Conservation (phyloP, 1,140 invertebrate species). For the Drosophila mayri region DNA sequence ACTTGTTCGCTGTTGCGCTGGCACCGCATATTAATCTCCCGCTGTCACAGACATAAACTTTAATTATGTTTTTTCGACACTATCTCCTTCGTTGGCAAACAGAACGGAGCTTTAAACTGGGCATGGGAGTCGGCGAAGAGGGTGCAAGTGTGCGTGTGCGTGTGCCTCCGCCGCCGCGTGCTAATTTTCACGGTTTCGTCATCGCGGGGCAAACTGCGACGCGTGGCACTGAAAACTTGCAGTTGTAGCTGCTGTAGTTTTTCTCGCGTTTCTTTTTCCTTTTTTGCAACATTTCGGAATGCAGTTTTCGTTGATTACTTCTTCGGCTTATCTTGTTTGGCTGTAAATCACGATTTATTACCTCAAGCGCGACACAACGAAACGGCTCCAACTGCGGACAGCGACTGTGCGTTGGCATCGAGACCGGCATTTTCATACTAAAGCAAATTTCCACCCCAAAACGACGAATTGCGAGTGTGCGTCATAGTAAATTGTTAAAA, state of each 20-base stretch:
- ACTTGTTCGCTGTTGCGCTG: conserved; percentile 17
- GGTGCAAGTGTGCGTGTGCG: conserved; percentile 3
- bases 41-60: conserved; percentile 24
- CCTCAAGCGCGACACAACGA: conserved; percentile 38
- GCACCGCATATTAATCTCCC: conserved; percentile 23
- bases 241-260: conserved; percentile 16
- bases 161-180: conserved; percentile 26
- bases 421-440: conserved; percentile 50
- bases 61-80: conserved; percentile 33
- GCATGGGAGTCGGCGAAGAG: not conserved
- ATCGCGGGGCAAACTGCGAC: conserved; percentile 11
- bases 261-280: not conserved
- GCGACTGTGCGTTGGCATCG: conserved; percentile 45
- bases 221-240: conserved; percentile 42
- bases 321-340: conserved; percentile 32
- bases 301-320: conserved; percentile 46
- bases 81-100: conserved; percentile 22
- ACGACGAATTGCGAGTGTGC: conserved; percentile 13
- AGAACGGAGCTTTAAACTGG: conserved; percentile 30
- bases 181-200: conserved; percentile 50
- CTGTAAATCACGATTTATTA: conserved; percentile 28
- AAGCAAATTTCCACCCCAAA: conserved; percentile 48
- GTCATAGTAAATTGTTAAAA: conserved; percentile 2
- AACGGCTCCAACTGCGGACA: conserved; percentile 30
- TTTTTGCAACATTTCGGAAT: conserved; percentile 35